Evolutionary conservation across 2,113 vertebrate genomes (phyloP), one percentile per base, ranked within the genome.

Genomic region (Mesembrinibis cayennensis): DNA sequence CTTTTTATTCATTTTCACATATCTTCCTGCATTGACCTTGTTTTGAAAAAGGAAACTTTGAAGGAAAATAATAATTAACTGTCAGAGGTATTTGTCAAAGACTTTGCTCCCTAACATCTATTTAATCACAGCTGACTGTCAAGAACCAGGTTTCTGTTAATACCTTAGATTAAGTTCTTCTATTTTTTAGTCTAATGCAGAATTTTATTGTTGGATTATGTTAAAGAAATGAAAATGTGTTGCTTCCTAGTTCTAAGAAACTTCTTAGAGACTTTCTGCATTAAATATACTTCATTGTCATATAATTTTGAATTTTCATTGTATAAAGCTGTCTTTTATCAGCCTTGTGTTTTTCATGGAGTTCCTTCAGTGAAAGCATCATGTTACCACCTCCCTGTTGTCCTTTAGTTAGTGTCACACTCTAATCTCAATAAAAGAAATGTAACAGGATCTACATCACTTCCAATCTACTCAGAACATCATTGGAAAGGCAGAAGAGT

Each of bases 11-110:
- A 50, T 92, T 94, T 95, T 89, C 40, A 55, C 1, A 14, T 14
- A 70, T 49, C 19, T 38, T 56, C 26, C 4, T 40, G 32, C 27
- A 58, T 3, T 90, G 81, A 84, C 83, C 52, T 86, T 70, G 56
- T 63, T 90, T 82, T 71, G 81, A 55, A 76, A 63, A 87, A 55
- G 10, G 16, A 82, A 87, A 80, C 12, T 72, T 89, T 32, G 13
- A 71, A 79, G 36, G 49, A 91, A 94, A 87, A 74, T 73, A 77
- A 32, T 91, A 93, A 95, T 92, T 49, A 90, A 17, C 62, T 69
- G 76, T 76, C 78, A 55, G 49, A 88, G 13, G 13, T 92, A 53
- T 78, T 87, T 92, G 59, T 82, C 63, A 81, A 94, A 88, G 55
- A 79, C 44, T 78, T 81, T 94, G 19, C 23, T 93, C 55, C 7